Evolutionary conservation across 2,797 vertebrate species (phyloP).

Genomic region (Petrocephalus sullivani): DNA sequence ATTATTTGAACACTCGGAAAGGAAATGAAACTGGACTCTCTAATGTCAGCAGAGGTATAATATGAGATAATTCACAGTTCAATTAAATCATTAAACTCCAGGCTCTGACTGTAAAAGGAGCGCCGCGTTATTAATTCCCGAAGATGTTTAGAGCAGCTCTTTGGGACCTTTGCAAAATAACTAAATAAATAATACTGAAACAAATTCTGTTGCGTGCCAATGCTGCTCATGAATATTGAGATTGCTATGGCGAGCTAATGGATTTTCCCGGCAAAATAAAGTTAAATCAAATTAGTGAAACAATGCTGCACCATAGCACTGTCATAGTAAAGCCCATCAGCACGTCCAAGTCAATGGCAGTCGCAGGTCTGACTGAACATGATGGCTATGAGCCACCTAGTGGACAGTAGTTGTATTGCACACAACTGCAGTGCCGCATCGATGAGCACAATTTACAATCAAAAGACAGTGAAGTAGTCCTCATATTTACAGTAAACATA

Average conservation of each 20-base stretch:
- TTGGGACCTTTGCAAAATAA: neutral
- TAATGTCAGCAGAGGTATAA: constrained; percentile 7
- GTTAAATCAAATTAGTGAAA: neutral
- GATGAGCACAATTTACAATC: neutral
- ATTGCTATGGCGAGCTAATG: neutral
- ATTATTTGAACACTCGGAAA: neutral
- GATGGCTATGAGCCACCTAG: constrained; percentile 19
- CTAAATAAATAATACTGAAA: neutral
- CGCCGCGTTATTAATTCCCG: neutral
- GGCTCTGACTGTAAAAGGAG: neutral
- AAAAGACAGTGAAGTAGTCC: neutral
- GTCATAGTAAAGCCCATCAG: neutral
- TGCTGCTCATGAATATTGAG: neutral
- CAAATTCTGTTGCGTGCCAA: neutral
- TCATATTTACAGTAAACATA: neutral
- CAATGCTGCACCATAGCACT: neutral
- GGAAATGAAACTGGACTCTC: neutral
- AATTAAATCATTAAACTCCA: neutral
- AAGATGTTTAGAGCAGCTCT: neutral
- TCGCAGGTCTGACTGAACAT: neutral
- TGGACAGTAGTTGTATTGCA: constrained; percentile 18
- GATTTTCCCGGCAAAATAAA: neutral
- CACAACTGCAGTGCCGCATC: neutral
- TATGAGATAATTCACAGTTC: neutral
- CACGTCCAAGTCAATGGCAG: neutral